Evolutionary conservation across 2,113 vertebrate species (phyloP), one percentile per base, ranked within the genome.

Genomic region (Toxostoma redivivum): DNA sequence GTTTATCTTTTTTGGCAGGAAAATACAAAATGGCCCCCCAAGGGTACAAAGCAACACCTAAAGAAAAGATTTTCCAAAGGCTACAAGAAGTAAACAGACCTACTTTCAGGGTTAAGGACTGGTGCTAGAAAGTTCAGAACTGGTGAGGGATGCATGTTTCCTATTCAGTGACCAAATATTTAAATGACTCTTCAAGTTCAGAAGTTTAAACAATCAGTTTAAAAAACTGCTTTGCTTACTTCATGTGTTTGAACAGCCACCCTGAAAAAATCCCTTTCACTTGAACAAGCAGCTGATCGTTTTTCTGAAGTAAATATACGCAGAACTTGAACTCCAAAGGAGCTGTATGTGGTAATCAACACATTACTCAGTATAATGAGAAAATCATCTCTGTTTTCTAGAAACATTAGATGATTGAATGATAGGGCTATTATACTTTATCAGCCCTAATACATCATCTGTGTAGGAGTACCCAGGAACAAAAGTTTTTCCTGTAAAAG

Each of bases 311-410:
- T 54, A 86, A 95, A 92, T 92, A 81, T 8, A 91, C 45, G 27
- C 80, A 72, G 79, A 96, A 86, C 78, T 78, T 76, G 88, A 94
- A 78, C 61, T 83, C 65, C 48, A 64, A 97, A 81, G 76, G 47
- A 97, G 86, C 79, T 13, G 44, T 92, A 78, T 92, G 91, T 61
- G 69, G 84, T 92, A 94, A 95, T 95, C 89, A 90, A 72, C 62
- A 66, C 81, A 90, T 91, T 84, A 91, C 70, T 78, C 42, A 58
- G 53, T 45, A n/a, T 95, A 96, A 97, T 94, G 88, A 96, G 86
- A 94, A 95, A 95, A 89, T 79, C 73, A 89, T 91, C 88, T 94
- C 83, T 81, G 56, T 79, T 95, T 95, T 94, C 88, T 58, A 58
- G 71, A 83, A 79, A 91, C 69, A 58, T 91, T 85, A 94, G 84